A percentile compares a stretch with the other conserved stretches of the same genome.
Evolutionary conservation across 2,888 invertebrate species (phyloP).

Genomic region (Galerucella pusilla): DNA sequence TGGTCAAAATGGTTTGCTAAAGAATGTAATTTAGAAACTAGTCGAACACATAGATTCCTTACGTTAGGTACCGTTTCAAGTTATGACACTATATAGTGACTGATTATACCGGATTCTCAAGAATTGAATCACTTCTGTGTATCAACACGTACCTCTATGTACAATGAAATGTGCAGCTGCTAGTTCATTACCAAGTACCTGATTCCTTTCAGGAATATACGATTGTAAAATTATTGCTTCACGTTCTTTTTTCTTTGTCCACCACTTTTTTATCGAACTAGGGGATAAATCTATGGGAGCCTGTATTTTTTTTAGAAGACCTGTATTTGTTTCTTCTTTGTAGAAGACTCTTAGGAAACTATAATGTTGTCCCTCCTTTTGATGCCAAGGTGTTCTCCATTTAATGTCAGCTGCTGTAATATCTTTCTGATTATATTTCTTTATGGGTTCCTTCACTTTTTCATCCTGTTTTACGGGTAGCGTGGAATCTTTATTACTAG

Average conservation of each 20-base stretch:
- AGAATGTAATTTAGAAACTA: no score
- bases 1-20: no score
- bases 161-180: constrained; percentile 89
- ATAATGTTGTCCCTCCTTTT: constrained; percentile 70
- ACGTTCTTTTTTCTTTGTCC: constrained; percentile 65
- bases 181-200: constrained; percentile 77
- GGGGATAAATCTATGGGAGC: constrained; percentile 66
- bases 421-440: constrained; percentile 41
- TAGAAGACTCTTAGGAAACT: constrained; percentile 71
- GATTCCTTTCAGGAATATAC: constrained; percentile 70
- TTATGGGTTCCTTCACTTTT: constrained; percentile 26
- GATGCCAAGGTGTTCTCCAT: constrained; percentile 73
- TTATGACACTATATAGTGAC: no score
- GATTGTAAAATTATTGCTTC: constrained; percentile 71
- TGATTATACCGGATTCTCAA: not conserved
- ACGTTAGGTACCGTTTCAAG: no score
- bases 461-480: constrained; percentile 12
- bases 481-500: constrained; percentile 6
- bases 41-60: no score
- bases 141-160: constrained; percentile 62
- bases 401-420: constrained; percentile 63
- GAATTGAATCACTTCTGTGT: not conserved
- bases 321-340: constrained; percentile 68
- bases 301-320: constrained; percentile 65
- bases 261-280: constrained; percentile 69